These are phyloP conservation scores for Raphicerus campestris DNA, from an alignment of 2,113 vertebrate species.

Conservation along the genomic window DNA sequence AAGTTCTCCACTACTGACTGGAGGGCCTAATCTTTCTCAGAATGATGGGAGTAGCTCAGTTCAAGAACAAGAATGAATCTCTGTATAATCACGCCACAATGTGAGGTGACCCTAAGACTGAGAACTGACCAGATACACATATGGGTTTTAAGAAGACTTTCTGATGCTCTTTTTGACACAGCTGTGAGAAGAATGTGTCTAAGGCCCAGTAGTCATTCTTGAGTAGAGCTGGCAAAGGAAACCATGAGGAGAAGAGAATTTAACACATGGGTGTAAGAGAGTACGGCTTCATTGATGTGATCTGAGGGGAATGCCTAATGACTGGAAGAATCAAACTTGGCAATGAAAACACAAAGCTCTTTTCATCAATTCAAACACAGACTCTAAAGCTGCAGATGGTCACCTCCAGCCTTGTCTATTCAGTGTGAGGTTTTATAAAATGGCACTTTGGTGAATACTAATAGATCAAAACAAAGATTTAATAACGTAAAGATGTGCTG, in stretches of 20 bases:
- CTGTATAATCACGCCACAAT: slow-evolving; percentile 85
- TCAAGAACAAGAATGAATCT: slow-evolving; percentile 83
- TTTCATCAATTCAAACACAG: slow-evolving; percentile 86
- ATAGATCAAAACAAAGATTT: slow-evolving; percentile 88
- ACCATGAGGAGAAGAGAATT: slow-evolving; percentile 87
- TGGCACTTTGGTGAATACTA: slow-evolving; percentile 87
- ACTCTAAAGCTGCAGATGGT: slow-evolving; percentile 87
- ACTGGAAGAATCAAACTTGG: slow-evolving; percentile 90
- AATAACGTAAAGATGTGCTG: slow-evolving; percentile 85
- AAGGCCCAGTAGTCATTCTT: slow-evolving; percentile 82
- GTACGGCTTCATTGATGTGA: slow-evolving; percentile 85
- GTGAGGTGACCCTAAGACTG: slow-evolving; percentile 85
- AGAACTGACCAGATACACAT: slow-evolving; percentile 82
- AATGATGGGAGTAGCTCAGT: slow-evolving; percentile 75
- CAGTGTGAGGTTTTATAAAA: slow-evolving; percentile 81
- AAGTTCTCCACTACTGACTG: slow-evolving; percentile 70
- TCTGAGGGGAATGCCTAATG: slow-evolving; percentile 90
- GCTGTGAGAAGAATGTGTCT: slow-evolving; percentile 89
- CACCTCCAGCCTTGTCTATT: slow-evolving; percentile 85
- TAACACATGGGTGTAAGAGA: slow-evolving; percentile 88
- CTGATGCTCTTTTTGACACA: slow-evolving; percentile 86
- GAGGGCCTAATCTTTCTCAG: slow-evolving; percentile 80
- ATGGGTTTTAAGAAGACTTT: slow-evolving; percentile 84
- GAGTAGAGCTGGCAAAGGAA: slow-evolving; percentile 86
- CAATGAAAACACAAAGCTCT: slow-evolving; percentile 90